Evolutionary conservation across 2,888 invertebrate genomes (phyloP), one percentile per base, ranked within the genome.

Genomic region (Lasioglossum vierecki): DNA sequence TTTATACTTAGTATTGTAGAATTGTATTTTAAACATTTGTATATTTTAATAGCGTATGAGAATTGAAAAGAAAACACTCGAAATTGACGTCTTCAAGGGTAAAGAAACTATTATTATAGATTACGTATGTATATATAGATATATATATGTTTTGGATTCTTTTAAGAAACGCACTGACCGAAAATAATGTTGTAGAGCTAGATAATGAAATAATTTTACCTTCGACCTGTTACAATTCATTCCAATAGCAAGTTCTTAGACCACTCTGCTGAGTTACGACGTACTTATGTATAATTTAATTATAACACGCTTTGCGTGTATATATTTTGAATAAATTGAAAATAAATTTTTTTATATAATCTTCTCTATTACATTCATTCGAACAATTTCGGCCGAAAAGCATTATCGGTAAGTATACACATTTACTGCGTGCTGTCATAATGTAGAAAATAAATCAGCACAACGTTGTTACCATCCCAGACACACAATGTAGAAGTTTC

Each of bases 371-470:
- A 18, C 18, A 26, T 46, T 44, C 44, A 71, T 46, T n/a, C 11
- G 57, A 71, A 46, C n/a, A 15, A 26, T 26, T 46, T 15, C 44
- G 26, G 6, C 2, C 26, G 4, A 15, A 15, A 26, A 44, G 15
- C 26, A 26, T 44, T 3, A 15, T 15, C 15, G 30, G 26, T 44
- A 71, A 44, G 44, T 46, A 30, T 18, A 71, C 26, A 71, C 71
- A 71, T 71, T 71, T 71, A 71, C 71, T 46, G 18, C 15, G 44
- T 44, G 44, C 26, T 44, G 15, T 46, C 11, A 26, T 71, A 71
- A 71, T 39, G 39, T 76, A 46, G 49, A 49, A 46, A 57, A 76
- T 76, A 66, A 66, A 76, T 46, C 35, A 66, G 22, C 63, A 66
- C 22, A 76, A 76, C n/a, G 35, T 66, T 76, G 46, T 66, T 66